Evolutionary conservation across 2,888 invertebrate genomes (phyloP).

Genomic region (Meliscaeva auricollis): DNA sequence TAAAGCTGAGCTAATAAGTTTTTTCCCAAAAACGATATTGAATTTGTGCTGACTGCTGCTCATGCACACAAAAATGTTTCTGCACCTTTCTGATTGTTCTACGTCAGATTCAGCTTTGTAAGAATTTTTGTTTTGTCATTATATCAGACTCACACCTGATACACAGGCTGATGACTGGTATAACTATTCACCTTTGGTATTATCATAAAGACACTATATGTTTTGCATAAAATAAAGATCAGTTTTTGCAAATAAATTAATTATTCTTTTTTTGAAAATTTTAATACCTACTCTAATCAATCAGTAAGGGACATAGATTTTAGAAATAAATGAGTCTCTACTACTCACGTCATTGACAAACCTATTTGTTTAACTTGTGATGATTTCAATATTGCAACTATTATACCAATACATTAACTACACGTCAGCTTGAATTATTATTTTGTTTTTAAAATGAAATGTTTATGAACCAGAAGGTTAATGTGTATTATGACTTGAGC

Average conservation of each 20-base stretch:
- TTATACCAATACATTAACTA: too few species aligned
- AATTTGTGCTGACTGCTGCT: constrained; percentile 29
- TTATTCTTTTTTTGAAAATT: neutral
- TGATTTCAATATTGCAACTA: too few species aligned
- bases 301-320: too few species aligned
- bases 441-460: too few species aligned
- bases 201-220: neutral
- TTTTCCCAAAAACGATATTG: constrained; percentile 50
- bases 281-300: too few species aligned
- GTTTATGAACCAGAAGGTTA: too few species aligned
- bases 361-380: too few species aligned
- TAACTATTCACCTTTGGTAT: neutral
- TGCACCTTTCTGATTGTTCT: neutral
- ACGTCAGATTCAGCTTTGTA: neutral
- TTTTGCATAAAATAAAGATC: constrained; percentile 35
- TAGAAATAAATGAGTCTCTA: too few species aligned
- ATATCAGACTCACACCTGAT: constrained; percentile 11
- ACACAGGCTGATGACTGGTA: neutral
- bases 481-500: too few species aligned
- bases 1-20: constrained; percentile 33
- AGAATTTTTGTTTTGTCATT: neutral
- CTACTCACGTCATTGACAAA: too few species aligned
- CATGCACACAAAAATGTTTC: constrained; percentile 5
- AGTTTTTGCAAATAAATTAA: neutral
- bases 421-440: too few species aligned